phyloP scores from a whole-genome alignment of 2,888 invertebrate species.

The Cryptus viduatorius region DNA sequence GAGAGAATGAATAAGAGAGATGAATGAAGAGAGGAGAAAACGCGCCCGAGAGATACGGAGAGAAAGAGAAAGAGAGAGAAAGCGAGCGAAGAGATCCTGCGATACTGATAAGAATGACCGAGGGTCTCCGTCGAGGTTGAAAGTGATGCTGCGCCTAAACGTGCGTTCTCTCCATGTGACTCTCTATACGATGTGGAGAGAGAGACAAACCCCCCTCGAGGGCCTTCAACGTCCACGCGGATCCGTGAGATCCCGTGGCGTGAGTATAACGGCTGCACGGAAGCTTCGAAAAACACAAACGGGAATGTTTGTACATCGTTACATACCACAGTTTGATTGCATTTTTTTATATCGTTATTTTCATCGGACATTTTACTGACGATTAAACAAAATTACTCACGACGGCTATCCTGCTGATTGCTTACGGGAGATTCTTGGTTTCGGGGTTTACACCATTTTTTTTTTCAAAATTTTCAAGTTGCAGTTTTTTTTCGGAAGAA shows the following conservation, averaged over 20 bases:
- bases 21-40: slow-evolving; percentile 23
- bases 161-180: slow-evolving; percentile 55
- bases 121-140: slow-evolving; percentile 76
- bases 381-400: neutral
- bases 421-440: neutral
- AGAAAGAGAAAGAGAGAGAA: slow-evolving; percentile 8
- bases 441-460: neutral
- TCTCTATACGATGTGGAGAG: slow-evolving; percentile 50
- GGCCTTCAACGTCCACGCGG: slow-evolving; percentile 53
- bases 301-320: slow-evolving; percentile 52
- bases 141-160: slow-evolving; percentile 76
- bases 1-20: slow-evolving; percentile 19
- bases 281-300: slow-evolving; percentile 49
- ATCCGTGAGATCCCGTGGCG: slow-evolving; percentile 52
- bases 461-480: neutral
- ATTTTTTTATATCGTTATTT: neutral
- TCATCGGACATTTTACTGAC: neutral
- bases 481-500: no score
- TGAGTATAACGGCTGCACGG: slow-evolving; percentile 52
- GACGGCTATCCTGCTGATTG: neutral
- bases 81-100: slow-evolving; percentile 73
- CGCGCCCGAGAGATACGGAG: slow-evolving; percentile 17
- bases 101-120: slow-evolving; percentile 78
- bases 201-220: slow-evolving; percentile 48
- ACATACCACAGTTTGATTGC: slow-evolving; percentile 26